Percentiles rank a stretch among this genome's conserved stretches.
phyloP scores from a whole-genome alignment of 2,113 vertebrate genomes.

The Spilogale gracilis region DNA sequence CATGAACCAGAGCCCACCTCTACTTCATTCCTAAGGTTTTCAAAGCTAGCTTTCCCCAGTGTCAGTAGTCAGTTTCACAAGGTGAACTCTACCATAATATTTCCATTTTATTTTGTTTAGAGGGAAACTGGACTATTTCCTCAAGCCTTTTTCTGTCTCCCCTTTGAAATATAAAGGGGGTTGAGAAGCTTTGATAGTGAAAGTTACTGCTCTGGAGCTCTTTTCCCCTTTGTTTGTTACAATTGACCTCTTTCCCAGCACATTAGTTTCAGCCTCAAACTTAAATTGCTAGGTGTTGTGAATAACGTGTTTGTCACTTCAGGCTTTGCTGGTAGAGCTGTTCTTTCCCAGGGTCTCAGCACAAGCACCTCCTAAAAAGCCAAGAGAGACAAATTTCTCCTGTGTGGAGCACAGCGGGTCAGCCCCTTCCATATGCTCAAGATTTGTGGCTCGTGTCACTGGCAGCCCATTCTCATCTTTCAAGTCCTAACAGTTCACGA shows the following conservation, averaged over 20 bases:
- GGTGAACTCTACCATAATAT: not conserved
- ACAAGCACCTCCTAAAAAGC: slow-evolving; percentile 63
- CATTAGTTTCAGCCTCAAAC: slow-evolving; percentile 53
- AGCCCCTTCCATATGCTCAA: slow-evolving; percentile 74
- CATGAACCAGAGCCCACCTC: not conserved
- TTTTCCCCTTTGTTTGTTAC: slow-evolving; percentile 56
- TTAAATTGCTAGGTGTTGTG: slow-evolving; percentile 66
- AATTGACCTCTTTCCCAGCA: slow-evolving; percentile 71
- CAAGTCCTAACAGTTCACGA: slow-evolving; percentile 73
- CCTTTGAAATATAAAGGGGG: slow-evolving; percentile 54
- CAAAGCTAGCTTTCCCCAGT: not conserved
- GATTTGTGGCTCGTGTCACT: slow-evolving; percentile 73
- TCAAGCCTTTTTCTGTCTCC: slow-evolving; percentile 1
- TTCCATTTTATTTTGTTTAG: slow-evolving; percentile 44
- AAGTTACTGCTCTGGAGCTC: slow-evolving; percentile 32
- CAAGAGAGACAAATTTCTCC: slow-evolving; percentile 76
- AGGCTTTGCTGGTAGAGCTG: slow-evolving; percentile 64
- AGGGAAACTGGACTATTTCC: not conserved
- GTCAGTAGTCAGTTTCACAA: not conserved
- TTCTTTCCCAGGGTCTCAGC: slow-evolving; percentile 51
- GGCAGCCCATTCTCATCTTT: slow-evolving; percentile 75
- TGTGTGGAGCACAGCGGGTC: slow-evolving; percentile 72
- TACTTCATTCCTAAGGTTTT: not conserved
- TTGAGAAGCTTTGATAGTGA: slow-evolving; percentile 22
- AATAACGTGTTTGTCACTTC: not conserved